Base-by-base conservation (phyloP, 2,797 vertebrate species). In the Pempheris klunzingeri region DNA sequence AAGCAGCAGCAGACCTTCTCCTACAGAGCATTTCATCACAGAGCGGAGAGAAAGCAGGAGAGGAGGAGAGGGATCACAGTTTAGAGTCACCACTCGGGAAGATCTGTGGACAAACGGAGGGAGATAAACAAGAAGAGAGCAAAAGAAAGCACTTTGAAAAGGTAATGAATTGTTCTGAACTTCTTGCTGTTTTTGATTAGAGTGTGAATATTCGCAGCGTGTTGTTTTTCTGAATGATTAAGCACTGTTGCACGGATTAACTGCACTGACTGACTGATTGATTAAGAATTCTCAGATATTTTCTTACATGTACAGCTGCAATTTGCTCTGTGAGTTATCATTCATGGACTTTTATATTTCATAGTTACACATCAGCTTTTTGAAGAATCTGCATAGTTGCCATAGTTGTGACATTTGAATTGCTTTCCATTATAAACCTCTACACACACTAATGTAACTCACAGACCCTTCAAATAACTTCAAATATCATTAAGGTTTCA, bases 61-160 rank as follows among this genome's bases (percentile, higher is more conserved):
- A 84, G 84, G 67, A 87, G 75, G 77, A 87, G 70, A 77, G 54
- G 81, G 89, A 89, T 80, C 80, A 75, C 47, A 61, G 69, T 49
- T 20, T 28, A 65, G 78, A 78, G 83, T 64, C 46, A 11, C 43
- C 79, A 60, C 74, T 85, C 58, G 66, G 62, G 74, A 69, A 73
- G 73, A 87, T 87, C 88, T 69, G 81, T 81, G 86, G 76, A 86
- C 30, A 64, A 68, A 61, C 75, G 10, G 59, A 70, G 57, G 28
- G 54, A 63, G 54, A 49, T 43, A 77, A 65, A 59, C 38, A 77
- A 83, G 46, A 78, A 34, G 57, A 54, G 43, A 67, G 71, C 53
- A 68, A 30, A 60, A 22, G 7, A 52, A 65, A 72, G 8, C 58
- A 4, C 67, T 58, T 32, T n/a, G 49, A 78, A 59, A 79, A 88